Conservation (phyloP, 2,113 vertebrate genomes). For the Psettodes erumei region DNA sequence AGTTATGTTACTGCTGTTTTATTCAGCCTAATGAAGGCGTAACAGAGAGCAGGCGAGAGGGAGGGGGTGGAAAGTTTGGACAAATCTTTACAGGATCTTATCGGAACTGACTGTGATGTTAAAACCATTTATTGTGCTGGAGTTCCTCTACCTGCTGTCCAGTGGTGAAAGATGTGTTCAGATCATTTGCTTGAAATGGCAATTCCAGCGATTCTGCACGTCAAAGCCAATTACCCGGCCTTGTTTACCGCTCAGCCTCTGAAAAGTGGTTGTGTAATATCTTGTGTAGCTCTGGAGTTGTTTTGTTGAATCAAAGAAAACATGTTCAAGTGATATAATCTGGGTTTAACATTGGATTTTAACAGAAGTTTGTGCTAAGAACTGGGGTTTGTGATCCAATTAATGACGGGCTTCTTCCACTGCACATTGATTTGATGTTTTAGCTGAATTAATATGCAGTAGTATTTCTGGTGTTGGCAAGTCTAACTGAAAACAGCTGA, state of each 20-base stretch:
- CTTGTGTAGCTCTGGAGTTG: neutral
- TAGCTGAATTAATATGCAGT: too few relatives aligned
- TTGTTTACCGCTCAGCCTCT: neutral
- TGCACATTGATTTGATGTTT: too few relatives aligned
- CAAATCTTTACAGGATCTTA: conserved; percentile 10
- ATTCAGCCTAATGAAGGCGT: conserved; percentile 34
- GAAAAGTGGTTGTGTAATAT: neutral
- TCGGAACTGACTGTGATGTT: conserved; percentile 13
- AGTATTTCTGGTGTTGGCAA: too few relatives aligned
- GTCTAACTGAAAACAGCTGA: neutral
- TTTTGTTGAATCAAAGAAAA: neutral
- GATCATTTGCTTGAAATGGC: neutral
- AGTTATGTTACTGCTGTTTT: conserved; percentile 45
- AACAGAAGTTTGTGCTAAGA: neutral
- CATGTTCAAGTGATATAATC: neutral
- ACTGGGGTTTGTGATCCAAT: too few relatives aligned
- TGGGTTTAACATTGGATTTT: neutral
- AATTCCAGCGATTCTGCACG: neutral
- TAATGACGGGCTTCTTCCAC: too few relatives aligned
- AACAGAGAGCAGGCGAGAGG: conserved; percentile 3
- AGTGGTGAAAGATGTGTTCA: neutral
- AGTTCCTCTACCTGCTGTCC: neutral
- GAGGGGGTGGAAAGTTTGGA: conserved; percentile 25
- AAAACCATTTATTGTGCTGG: conserved; percentile 21
- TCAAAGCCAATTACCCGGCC: neutral